Base-by-base conservation (phyloP, 1,140 invertebrate genomes). In the Hetaerina americana region DNA sequence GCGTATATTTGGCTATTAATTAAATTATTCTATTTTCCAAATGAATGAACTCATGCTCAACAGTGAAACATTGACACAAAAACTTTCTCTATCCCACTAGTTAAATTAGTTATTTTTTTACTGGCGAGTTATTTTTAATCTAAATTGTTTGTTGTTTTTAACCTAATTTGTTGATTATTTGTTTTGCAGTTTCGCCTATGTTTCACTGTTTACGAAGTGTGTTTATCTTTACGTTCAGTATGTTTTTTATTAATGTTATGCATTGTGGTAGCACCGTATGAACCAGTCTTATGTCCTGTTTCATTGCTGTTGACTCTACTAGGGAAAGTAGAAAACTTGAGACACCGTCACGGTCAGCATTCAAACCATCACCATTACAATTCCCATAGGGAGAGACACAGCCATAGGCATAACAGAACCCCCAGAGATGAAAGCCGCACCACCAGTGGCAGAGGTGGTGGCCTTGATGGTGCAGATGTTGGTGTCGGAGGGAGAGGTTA, bases 261-360 rank as follows among this genome's bases (percentile, higher is more conserved):
- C 68, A 69, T 69, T 69, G 22, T 69, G 26, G 68, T 69, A 69
- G 68, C 68, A 26, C 6, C 28, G 26, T 69, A 57, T 69, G 68
- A 69, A 69, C 68, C 68, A 69, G 68, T 69, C 68, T 69, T 69
- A 69, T 69, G 68, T 69, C 68, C 68, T 69, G 25, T 69, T 69
- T 57, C 40, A 57, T 57, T 57, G 40, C 40, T 57, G 40, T 57
- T 57, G 40, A 57, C 67, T 73, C 71, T 77, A 81, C 77, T 83
- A 83, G 82, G 83, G 80, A 82, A 82, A 81, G 78, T 84, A 80
- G 83, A 84, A 78, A 81, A 82, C 80, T 81, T 81, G 72, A 70
- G 67, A 72, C 31, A 31, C 26, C 70, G 68, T 69, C 71, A 29
- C n/a, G 24, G 66, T 29, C 69, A 72, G 10, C 72, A 70, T 26